These are phyloP conservation scores for Drosophila recens DNA, from an alignment of 2,888 invertebrate genomes.

Conservation along the genomic window DNA sequence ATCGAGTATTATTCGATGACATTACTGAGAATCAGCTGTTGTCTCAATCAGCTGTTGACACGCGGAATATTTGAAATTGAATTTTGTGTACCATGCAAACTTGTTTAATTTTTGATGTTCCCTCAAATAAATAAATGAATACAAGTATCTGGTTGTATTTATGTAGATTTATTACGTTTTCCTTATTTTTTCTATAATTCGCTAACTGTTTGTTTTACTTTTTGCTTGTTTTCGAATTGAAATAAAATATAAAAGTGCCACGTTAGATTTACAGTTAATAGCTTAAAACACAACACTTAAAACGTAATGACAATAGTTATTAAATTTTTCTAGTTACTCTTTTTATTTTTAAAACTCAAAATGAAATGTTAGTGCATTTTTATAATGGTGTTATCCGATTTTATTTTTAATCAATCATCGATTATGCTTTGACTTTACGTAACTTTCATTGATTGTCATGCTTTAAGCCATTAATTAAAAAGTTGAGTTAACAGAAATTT, in stretches of 20 bases:
- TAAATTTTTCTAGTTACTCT: slow-evolving; percentile 30
- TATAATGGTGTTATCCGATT: slow-evolving; percentile 2
- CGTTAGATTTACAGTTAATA: slow-evolving; percentile 47
- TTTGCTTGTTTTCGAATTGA: slow-evolving; percentile 27
- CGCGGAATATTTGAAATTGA: slow-evolving; percentile 12
- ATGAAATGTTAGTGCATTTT: slow-evolving; percentile 1
- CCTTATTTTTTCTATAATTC: slow-evolving; percentile 59
- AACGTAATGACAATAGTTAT: slow-evolving; percentile 38
- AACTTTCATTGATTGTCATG: slow-evolving; percentile 75
- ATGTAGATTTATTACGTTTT: slow-evolving; percentile 49
- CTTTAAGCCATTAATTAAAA: slow-evolving; percentile 68
- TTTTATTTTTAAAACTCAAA: slow-evolving; percentile 1
- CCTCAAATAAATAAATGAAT: not conserved
- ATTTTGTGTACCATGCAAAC: not conserved
- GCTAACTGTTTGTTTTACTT: slow-evolving; percentile 44
- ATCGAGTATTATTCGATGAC: slow-evolving; percentile 3
- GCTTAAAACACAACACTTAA: slow-evolving; percentile 67
- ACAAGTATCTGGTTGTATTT: slow-evolving; percentile 9
- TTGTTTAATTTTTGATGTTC: not conserved
- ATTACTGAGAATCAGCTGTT: slow-evolving; percentile 3
- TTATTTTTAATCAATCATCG: slow-evolving; percentile 51
- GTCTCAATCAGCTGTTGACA: not conserved
- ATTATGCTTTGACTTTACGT: slow-evolving; percentile 34
- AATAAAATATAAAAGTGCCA: slow-evolving; percentile 61
- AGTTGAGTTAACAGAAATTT: slow-evolving; percentile 21